A percentile compares a stretch with the other conserved stretches of the same genome.
phyloP scores from a whole-genome alignment of 1,140 invertebrate species.

The Pseudomyrmex cubaensis region DNA sequence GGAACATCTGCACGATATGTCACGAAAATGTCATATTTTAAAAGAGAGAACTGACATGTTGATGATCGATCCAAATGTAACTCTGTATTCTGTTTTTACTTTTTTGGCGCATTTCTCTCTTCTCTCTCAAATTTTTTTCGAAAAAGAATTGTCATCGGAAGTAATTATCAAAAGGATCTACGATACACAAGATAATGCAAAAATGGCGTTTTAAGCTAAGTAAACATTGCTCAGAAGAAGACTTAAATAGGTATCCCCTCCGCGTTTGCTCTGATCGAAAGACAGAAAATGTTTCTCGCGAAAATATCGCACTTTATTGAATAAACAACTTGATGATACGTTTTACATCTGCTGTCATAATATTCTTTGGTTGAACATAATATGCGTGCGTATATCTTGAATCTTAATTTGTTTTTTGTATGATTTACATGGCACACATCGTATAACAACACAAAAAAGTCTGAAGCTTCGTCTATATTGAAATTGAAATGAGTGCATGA shows the following conservation, averaged over 20 bases:
- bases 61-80: background rate
- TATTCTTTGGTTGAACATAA: background rate
- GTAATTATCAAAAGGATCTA: background rate
- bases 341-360: conserved; percentile 7
- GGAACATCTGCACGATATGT: background rate
- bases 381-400: background rate
- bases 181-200: background rate
- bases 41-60: background rate
- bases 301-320: background rate
- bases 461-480: too few relatives aligned
- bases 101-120: too few relatives aligned
- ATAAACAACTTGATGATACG: background rate
- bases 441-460: too few relatives aligned
- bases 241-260: conserved; percentile 24
- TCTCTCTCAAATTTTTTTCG: background rate
- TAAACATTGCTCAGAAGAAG: conserved; percentile 9
- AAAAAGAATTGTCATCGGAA: conserved; percentile 15
- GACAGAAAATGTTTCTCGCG: conserved; percentile 1
- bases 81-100: too few relatives aligned
- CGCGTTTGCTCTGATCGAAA: conserved; percentile 11
- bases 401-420: too few relatives aligned
- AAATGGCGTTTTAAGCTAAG: conserved; percentile 6
- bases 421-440: too few relatives aligned
- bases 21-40: background rate
- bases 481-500: too few relatives aligned